Conservation (phyloP, 2,888 invertebrate genomes). For the Acheta domesticus region DNA sequence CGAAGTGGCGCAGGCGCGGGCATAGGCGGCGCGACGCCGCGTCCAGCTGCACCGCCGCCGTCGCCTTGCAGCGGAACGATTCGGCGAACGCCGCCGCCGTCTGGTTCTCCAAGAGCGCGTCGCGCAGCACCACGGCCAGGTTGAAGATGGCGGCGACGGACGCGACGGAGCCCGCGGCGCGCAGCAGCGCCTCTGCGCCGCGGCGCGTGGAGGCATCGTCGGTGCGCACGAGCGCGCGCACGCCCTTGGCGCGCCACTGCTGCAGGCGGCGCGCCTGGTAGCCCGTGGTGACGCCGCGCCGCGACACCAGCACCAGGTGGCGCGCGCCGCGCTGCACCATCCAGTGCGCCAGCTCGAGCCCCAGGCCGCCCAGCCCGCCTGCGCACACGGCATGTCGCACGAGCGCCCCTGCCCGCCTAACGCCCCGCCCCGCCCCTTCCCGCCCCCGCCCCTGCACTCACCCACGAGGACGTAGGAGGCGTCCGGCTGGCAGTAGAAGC, state of each 20-base stretch:
- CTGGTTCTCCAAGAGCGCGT: constrained; percentile 75
- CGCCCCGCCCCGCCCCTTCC: too few species aligned
- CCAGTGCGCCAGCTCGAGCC: constrained; percentile 54
- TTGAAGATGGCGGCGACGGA: constrained; percentile 84
- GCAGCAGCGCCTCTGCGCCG: constrained; percentile 69
- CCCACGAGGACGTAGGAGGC: constrained; percentile 36
- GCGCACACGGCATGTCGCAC: constrained; percentile 34
- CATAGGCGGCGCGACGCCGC: constrained; percentile 58
- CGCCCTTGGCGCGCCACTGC: constrained; percentile 68
- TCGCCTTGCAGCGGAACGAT: constrained; percentile 73
- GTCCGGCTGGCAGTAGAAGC: neutral
- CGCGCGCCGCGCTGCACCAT: constrained; percentile 53
- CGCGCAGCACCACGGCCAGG: constrained; percentile 72
- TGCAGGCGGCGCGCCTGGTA: constrained; percentile 55
- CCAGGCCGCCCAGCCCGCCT: constrained; percentile 57
- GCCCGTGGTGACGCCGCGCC: constrained; percentile 55
- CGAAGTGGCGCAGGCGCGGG: constrained; percentile 64
- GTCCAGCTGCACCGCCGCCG: constrained; percentile 77
- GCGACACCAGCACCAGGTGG: constrained; percentile 55
- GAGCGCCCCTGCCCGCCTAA: too few species aligned
- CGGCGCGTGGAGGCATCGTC: constrained; percentile 63
- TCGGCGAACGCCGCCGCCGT: constrained; percentile 63
- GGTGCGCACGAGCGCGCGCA: constrained; percentile 63
- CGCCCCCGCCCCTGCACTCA: too few species aligned
- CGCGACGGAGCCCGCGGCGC: constrained; percentile 60